Evolutionary conservation across 2,888 invertebrate species (phyloP), one percentile per base, ranked within the genome.

Genomic region (Leuctra nigra): DNA sequence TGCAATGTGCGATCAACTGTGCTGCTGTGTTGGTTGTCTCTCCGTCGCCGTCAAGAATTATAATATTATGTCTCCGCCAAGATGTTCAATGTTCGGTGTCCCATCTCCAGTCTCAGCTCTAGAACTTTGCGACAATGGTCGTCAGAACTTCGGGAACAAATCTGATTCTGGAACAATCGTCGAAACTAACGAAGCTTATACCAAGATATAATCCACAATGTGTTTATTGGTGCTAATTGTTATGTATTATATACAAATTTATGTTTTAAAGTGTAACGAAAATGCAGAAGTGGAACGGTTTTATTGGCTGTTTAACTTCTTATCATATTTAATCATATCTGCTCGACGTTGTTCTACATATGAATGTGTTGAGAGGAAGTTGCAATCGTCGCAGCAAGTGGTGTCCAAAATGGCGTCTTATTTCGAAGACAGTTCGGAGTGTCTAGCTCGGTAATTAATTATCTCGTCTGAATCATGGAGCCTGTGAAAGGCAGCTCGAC

Each of bases 181-280:
- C 20, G 23, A 22, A 44, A 44, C 23, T 23, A 23, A n/a, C 44
- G 6, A 29, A 29, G 29, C 29, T 29, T 29, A 29, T 29, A 29
- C 29, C 11, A 29, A 7, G 29, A 29, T 29, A 41, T 41, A 11
- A 4, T 41, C 18, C 50, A 35, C 33, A 33, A 50, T 50, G 50
- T 33, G 33, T 50, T 50, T 35, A 47, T 35, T 50, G 50, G 50
- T 50, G 50, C 50, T 50, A 50, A 33, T 50, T 50, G 36, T 50
- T 50, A 50, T 35, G 33, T 50, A 50, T 50, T 50, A 44, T 20
- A 20, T 20, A 33, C 33, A 35, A 35, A 22, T 44, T 23, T 33
- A 50, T 33, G 35, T 50, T 50, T 50, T 50, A 20, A 44, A 44
- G 23, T 23, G 18, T 16, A 44, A 44, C n/a, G 18, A 50, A 20